Base-by-base conservation (phyloP, 2,888 invertebrate species). In the Leucania comma region DNA sequence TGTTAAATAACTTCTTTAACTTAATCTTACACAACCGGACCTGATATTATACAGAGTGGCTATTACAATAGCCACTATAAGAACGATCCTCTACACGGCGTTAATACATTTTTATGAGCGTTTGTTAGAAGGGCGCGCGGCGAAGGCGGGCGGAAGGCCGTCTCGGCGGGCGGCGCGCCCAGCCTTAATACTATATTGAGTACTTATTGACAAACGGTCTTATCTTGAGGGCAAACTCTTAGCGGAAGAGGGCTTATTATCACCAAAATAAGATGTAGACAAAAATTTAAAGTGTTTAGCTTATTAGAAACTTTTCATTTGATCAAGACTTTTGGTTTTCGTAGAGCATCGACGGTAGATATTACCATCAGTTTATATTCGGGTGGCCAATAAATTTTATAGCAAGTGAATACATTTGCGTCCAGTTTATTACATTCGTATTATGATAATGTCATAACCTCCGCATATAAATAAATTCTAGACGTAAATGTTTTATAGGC, bases 391-490 rank as follows among this genome's bases (percentile, higher is more conserved):
- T 85, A 85, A 85, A 86, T 89, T 92, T 92, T 90, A 93, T 89
- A 82, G 84, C 73, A 76, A 89, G 87, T 84, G 86, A 89, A 89
- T 89, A 83, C 86, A 91, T 90, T 86, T 86, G 85, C 80, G 84
- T 77, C 81, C 78, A 83, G 90, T 92, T 92, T 92, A 93, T 91
- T 89, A 90, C 90, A 86, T 86, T 86, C 82, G 81, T 90, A 90
- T 92, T 90, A 92, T 87, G 87, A 89, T 92, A 91, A 91, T 91
- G 88, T 89, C 88, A 91, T 91, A 91, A 91, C 89, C 86, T 88
- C 82, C 78, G 83, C 51, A 63, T 68, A 90, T 89, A 91, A 91
- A 91, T 92, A 91, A 90, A 90, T 89, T 85, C 83, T 81, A 86
- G 83, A 86, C 87, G 88, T 90, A 89, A 90, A 90, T 87, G 82